Percentiles rank a stretch among this genome's conserved stretches.
phyloP scores from a whole-genome alignment of 2,113 vertebrate genomes.

The Mobula birostris region DNA sequence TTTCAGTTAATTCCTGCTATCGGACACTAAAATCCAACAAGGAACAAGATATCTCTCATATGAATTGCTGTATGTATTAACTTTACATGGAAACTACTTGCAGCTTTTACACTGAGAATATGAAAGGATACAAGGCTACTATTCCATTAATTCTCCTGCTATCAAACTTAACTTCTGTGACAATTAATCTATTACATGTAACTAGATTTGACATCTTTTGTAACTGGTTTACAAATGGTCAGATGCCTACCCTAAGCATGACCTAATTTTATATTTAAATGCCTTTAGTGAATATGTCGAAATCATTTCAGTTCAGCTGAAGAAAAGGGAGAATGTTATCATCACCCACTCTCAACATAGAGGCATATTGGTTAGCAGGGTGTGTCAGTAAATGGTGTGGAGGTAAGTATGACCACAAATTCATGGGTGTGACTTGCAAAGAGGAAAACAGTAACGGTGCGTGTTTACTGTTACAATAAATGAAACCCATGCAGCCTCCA shows the following conservation, averaged over 20 bases:
- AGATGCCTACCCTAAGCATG: background rate
- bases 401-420: background rate
- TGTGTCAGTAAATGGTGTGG: background rate
- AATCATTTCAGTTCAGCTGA: background rate
- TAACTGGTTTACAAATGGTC: no score
- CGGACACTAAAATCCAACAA: background rate
- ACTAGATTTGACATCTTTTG: background rate
- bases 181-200: background rate
- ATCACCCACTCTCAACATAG: background rate
- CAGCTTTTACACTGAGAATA: background rate
- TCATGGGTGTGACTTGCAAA: background rate
- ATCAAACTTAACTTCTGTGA: background rate
- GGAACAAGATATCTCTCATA: background rate
- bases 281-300: background rate
- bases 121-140: background rate
- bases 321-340: background rate
- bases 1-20: background rate
- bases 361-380: background rate
- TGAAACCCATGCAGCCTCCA: no score
- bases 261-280: background rate
- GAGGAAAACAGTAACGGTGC: no score
- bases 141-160: background rate
- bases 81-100: background rate
- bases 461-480: no score
- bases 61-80: background rate